A percentile compares a stretch with the other conserved stretches of the same genome.
Conservation (phyloP, 2,888 invertebrate genomes). For the Caenorhabditis zanzibari region DNA sequence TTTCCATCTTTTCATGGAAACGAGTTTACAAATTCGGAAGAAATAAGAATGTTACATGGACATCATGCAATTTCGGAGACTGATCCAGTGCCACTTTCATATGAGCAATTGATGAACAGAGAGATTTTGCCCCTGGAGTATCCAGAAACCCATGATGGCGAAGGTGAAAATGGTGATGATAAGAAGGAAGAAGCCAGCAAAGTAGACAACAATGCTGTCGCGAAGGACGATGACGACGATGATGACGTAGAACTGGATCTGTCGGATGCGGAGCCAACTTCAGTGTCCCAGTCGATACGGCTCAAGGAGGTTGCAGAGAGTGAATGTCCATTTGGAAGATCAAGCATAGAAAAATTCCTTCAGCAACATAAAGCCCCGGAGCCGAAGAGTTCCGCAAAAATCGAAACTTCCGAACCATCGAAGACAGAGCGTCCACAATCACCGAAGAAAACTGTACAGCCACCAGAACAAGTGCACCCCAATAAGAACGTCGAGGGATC, state of each 20-base stretch:
- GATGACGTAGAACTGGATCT: not conserved
- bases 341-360: conserved; percentile 8
- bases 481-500: not conserved
- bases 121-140: not conserved
- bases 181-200: not conserved
- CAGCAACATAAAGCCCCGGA: not conserved
- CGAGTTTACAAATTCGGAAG: not conserved
- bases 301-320: not conserved
- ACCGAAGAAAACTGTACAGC: not conserved
- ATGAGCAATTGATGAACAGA: not conserved
- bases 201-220: not conserved
- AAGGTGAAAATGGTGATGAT: not conserved
- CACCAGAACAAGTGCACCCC: not conserved
- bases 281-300: not conserved
- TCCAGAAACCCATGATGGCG: not conserved
- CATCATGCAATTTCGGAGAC: not conserved
- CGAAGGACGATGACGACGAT: not conserved
- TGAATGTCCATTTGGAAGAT: conserved; percentile 19
- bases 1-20: conserved; percentile 15
- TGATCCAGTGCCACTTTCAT: conserved; percentile 14
- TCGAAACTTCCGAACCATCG: not conserved
- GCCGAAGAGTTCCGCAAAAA: not conserved
- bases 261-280: not conserved
- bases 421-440: not conserved
- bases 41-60: not conserved